Percentiles rank a stretch among this genome's conserved stretches.
phyloP scores from a whole-genome alignment of 2,113 vertebrate species.

The Callithrix jacchus region DNA sequence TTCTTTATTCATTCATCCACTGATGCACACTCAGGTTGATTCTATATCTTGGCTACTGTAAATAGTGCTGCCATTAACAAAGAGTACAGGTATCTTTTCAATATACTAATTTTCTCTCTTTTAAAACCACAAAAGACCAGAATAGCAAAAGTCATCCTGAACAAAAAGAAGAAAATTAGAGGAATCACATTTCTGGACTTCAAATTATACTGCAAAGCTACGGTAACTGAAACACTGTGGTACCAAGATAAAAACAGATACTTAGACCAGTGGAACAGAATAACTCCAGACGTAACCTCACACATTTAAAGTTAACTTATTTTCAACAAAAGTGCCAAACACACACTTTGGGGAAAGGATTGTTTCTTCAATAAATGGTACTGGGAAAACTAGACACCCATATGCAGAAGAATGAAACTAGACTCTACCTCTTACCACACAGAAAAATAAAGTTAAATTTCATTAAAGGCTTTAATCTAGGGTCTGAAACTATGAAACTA shows the following conservation, averaged over 20 bases:
- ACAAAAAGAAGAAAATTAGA: not conserved
- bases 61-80: not conserved
- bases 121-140: not conserved
- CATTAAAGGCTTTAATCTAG: not conserved
- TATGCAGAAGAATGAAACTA: not conserved
- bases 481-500: not conserved
- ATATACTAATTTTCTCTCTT: not conserved
- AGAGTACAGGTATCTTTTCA: not conserved
- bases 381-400: not conserved
- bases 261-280: too few species aligned
- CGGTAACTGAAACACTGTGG: not conserved
- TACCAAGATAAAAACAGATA: too few species aligned
- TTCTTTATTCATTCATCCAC: not conserved
- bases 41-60: not conserved
- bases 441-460: not conserved
- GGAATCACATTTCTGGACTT: not conserved
- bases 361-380: not conserved
- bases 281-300: too few species aligned
- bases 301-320: too few species aligned
- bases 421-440: not conserved
- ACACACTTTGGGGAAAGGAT: too few species aligned
- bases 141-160: not conserved
- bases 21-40: not conserved
- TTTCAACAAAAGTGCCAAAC: too few species aligned
- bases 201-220: not conserved